phyloP scores from a whole-genome alignment of 92 coral and sea anemone genomes.

The Heliopora coerulea region DNA sequence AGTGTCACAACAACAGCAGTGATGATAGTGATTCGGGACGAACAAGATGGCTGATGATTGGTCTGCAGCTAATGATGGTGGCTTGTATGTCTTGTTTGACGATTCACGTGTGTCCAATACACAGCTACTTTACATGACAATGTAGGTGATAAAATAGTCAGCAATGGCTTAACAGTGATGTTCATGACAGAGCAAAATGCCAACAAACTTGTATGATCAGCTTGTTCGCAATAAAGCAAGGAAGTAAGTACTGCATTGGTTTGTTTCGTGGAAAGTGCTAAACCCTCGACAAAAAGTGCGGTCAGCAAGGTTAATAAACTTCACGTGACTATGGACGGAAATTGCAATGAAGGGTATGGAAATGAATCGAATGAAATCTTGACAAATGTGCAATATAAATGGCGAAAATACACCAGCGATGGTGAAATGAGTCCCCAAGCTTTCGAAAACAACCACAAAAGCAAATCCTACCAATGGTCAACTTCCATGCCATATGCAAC shows the following conservation, averaged over 20 bases:
- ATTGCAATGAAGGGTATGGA: neutral
- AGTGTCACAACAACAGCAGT: neutral
- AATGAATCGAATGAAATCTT: neutral
- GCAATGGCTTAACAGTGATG: neutral
- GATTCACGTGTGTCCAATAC: neutral
- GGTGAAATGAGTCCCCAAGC: no score
- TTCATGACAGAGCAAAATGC: neutral
- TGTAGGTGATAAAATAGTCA: neutral
- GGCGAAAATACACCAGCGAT: no score
- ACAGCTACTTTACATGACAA: neutral
- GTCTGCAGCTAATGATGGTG: neutral
- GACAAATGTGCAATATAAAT: neutral
- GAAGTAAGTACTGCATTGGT: neutral
- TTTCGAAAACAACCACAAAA: no score
- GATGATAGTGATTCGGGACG: neutral
- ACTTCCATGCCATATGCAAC: constrained; percentile 1
- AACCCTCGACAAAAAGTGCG: neutral
- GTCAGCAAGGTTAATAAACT: neutral
- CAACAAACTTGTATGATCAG: neutral
- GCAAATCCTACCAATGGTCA: neutral
- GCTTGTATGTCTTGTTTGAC: neutral
- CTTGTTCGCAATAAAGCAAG: neutral
- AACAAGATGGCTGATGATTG: neutral
- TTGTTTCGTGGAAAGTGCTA: neutral
- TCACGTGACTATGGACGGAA: neutral